These are phyloP conservation scores for Apodemus agrarius DNA, from an alignment of 2,797 vertebrate species.

Conservation along the genomic window DNA sequence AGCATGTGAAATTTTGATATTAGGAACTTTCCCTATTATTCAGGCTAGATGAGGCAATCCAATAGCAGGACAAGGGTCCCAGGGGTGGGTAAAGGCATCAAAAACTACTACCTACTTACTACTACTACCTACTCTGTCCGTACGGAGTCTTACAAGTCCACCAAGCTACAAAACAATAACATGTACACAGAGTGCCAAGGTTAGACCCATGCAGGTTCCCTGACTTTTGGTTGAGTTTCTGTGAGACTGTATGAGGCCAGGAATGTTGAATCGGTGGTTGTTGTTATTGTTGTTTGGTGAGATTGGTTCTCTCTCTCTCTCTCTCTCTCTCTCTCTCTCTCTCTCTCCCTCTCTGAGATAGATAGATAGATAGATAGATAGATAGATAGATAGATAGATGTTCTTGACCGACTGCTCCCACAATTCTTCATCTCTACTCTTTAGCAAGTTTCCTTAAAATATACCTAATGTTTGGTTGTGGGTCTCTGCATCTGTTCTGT, in stretches of 20 bases:
- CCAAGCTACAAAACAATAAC: background rate
- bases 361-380: too few species aligned
- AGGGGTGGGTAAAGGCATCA: background rate
- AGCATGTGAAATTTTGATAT: background rate
- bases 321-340: too few species aligned
- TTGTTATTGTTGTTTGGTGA: background rate
- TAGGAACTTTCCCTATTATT: background rate
- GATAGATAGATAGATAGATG: too few species aligned
- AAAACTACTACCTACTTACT: too few species aligned
- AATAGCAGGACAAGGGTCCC: background rate
- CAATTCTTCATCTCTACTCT: background rate
- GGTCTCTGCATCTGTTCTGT: background rate
- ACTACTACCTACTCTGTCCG: background rate
- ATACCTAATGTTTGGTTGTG: background rate
- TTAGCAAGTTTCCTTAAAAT: background rate
- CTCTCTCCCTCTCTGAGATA: too few species aligned
- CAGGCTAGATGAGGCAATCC: background rate
- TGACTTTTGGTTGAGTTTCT: background rate
- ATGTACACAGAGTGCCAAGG: background rate
- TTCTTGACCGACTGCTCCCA: too few species aligned
- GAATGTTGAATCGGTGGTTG: background rate
- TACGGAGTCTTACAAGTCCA: background rate
- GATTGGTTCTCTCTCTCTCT: too few species aligned
- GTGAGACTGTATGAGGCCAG: background rate
- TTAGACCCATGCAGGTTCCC: background rate